Percentiles rank a stretch among this genome's conserved stretches.
Evolutionary conservation across 2,113 vertebrate genomes (phyloP).

Genomic region (Alethe diademata): DNA sequence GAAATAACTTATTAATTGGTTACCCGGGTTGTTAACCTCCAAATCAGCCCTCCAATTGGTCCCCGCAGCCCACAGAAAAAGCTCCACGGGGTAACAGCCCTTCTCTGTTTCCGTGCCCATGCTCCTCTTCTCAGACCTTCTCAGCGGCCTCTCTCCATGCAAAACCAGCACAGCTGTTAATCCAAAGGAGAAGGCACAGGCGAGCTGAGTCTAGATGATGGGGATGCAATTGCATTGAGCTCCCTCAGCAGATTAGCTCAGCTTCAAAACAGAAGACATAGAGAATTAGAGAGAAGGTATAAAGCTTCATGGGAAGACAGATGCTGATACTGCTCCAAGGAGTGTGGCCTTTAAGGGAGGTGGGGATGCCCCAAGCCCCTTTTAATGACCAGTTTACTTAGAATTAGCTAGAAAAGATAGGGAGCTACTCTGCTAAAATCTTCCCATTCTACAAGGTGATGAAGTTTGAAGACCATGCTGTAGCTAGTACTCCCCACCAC

Average conservation of each 20-base stretch:
- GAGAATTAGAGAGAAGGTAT: not conserved
- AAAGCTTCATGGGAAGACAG: not conserved
- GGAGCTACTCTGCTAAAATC: not conserved
- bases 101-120: no score
- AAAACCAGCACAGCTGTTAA: not conserved
- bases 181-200: not conserved
- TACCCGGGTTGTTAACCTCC: no score
- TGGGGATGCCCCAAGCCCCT: not conserved
- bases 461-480: not conserved
- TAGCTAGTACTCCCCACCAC: fast-evolving
- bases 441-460: fast-evolving
- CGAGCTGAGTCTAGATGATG: not conserved
- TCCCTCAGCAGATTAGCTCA: not conserved
- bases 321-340: not conserved
- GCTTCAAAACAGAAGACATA: not conserved
- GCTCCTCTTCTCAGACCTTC: no score
- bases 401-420: not conserved
- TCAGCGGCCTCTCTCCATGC: no score
- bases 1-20: no score
- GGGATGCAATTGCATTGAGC: not conserved
- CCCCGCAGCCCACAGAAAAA: no score
- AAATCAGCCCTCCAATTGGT: no score
- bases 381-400: not conserved
- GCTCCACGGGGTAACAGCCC: no score
- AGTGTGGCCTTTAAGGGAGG: not conserved